Conservation (phyloP, 2,113 vertebrate species). For the Sturnira hondurensis region DNA sequence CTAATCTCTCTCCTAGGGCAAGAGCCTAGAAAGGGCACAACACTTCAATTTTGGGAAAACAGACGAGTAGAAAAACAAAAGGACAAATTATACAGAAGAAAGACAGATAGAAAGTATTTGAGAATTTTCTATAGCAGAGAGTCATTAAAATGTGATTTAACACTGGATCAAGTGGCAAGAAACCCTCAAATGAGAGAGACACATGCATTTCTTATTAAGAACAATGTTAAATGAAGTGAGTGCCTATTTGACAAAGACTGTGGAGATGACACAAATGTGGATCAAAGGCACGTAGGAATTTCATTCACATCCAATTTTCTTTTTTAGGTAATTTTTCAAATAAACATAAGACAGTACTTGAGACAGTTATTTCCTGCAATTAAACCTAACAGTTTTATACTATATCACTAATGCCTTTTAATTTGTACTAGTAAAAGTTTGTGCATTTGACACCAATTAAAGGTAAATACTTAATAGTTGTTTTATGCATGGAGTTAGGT, state of each 20-base stretch:
- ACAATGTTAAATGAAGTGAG: not conserved
- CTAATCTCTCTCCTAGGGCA: not conserved
- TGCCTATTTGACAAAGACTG: not conserved
- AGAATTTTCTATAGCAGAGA: not conserved
- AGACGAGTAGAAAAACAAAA: not conserved
- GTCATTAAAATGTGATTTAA: not conserved
- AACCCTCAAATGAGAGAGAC: not conserved
- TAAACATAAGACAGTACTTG: not conserved
- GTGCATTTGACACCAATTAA: not conserved
- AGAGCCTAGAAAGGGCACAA: not conserved
- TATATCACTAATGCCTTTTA: not conserved
- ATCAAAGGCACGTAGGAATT: not conserved
- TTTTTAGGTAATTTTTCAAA: not conserved
- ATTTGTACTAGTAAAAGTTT: not conserved
- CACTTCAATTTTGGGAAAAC: not conserved
- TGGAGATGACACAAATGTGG: not conserved
- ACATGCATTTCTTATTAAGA: not conserved
- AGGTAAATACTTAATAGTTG: not conserved
- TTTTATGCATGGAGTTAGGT: not conserved
- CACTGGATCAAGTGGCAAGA: not conserved
- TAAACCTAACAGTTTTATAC: not conserved
- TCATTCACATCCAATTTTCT: not conserved
- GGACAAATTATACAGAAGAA: not conserved
- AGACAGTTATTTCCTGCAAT: not conserved
- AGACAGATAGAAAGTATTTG: not conserved